Evolutionary conservation across 2,888 invertebrate genomes (phyloP).

Genomic region (Diaphora mendica): DNA sequence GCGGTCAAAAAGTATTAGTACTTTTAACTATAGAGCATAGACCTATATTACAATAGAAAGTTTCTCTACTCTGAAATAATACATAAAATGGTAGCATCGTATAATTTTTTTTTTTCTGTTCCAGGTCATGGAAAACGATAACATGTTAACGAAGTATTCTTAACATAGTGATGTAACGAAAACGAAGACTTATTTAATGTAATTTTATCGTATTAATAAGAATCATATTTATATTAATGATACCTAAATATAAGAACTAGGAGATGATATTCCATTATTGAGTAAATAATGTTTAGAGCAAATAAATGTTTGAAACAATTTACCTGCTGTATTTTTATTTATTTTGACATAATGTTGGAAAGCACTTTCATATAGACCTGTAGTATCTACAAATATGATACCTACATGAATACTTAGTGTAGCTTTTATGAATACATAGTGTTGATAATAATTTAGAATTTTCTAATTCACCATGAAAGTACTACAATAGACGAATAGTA

Average conservation of each 20-base stretch:
- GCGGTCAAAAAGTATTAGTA: too few species aligned
- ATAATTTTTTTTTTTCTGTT: slow-evolving; percentile 55
- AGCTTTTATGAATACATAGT: not conserved
- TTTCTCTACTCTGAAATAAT: not conserved
- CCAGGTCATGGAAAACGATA: slow-evolving; percentile 74
- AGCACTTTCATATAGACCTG: not conserved
- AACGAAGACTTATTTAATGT: slow-evolving; percentile 61
- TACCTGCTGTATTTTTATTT: not conserved
- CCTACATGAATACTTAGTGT: too few species aligned
- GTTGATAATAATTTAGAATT: not conserved
- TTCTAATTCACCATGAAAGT: not conserved
- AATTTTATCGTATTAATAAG: slow-evolving; percentile 40
- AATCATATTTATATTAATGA: slow-evolving; percentile 37
- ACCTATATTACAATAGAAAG: not conserved
- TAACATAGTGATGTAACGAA: slow-evolving; percentile 45
- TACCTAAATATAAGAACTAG: slow-evolving; percentile 31
- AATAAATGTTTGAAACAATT: slow-evolving; percentile 16
- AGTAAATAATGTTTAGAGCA: slow-evolving; percentile 9
- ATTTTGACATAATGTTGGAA: not conserved
- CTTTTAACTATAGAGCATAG: too few species aligned
- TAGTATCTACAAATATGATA: not conserved
- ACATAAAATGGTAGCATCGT: not conserved
- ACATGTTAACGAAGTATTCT: slow-evolving; percentile 34
- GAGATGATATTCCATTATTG: slow-evolving; percentile 7
- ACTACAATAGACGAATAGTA: not conserved